phyloP scores from a whole-genome alignment of 2,888 invertebrate genomes.

The Meiosimyza decipiens region DNA sequence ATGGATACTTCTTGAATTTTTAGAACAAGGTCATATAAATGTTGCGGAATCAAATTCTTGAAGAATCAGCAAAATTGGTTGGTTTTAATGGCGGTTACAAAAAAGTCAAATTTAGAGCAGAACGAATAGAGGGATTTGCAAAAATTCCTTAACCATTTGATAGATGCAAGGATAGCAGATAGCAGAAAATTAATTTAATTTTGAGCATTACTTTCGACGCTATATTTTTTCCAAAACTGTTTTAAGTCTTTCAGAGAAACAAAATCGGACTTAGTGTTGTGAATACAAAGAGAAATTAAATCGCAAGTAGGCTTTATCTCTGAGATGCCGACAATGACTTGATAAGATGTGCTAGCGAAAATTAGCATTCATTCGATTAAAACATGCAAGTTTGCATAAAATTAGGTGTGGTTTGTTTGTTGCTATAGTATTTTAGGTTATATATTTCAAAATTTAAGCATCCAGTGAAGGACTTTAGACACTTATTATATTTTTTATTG shows the following conservation, averaged over 20 bases:
- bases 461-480: too few species aligned
- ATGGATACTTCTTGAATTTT: slow-evolving; percentile 38
- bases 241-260: slow-evolving; percentile 41
- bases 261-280: neutral
- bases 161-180: neutral
- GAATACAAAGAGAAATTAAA: neutral
- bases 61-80: slow-evolving; percentile 56
- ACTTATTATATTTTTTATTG: too few species aligned
- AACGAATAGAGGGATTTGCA: slow-evolving; percentile 31
- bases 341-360: neutral
- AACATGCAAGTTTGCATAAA: too few species aligned
- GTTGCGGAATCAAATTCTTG: slow-evolving; percentile 55
- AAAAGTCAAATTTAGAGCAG: slow-evolving; percentile 43
- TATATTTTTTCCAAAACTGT: slow-evolving; percentile 53
- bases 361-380: neutral
- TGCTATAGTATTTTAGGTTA: too few species aligned
- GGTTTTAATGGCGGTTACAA: slow-evolving; percentile 32
- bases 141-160: slow-evolving; percentile 38
- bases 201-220: slow-evolving; percentile 34
- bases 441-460: too few species aligned
- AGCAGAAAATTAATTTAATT: slow-evolving; percentile 45
- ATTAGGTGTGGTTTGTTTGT: too few species aligned
- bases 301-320: slow-evolving; percentile 8
- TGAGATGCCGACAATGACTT: neutral
- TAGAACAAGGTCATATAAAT: neutral